These are phyloP conservation scores for Metellina segmentata DNA, from an alignment of 2,888 invertebrate genomes.

Conservation along the genomic window DNA sequence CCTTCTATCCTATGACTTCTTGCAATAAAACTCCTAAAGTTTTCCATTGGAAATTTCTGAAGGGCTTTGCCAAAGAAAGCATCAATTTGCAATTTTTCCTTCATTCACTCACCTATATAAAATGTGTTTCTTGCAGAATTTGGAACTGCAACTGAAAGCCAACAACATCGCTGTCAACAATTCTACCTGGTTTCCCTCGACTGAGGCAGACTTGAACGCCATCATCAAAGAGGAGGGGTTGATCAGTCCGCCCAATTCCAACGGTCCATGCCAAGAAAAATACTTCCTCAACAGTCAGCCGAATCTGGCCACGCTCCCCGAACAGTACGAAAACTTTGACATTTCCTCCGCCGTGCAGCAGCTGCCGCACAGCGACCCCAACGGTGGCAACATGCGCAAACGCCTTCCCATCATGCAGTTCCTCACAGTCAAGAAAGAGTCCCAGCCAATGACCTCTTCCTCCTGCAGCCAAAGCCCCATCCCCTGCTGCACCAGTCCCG, in stretches of 20 bases:
- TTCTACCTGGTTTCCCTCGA: conserved; percentile 65
- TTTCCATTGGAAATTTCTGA: too few relatives aligned
- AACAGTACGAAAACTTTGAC: conserved; percentile 11
- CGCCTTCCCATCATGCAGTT: conserved; percentile 66
- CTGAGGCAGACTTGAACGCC: conserved; percentile 53
- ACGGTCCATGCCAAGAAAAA: conserved; percentile 23
- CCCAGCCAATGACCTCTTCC: conserved; percentile 28
- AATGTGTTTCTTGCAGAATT: conserved; percentile 28
- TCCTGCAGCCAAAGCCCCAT: conserved; percentile 66
- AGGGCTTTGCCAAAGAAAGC: not conserved
- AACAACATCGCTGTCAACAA: conserved; percentile 51
- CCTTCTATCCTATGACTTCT: too few relatives aligned
- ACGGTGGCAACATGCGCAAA: conserved; percentile 8
- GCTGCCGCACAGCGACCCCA: conserved; percentile 36
- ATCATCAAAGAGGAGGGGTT: conserved; percentile 56
- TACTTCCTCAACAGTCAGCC: conserved; percentile 36
- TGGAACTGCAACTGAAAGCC: conserved; percentile 59
- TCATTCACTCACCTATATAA: too few relatives aligned
- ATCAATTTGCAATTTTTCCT: too few relatives aligned
- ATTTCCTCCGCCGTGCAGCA: not conserved
- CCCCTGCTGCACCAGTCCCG: conserved; percentile 37
- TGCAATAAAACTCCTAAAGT: too few relatives aligned
- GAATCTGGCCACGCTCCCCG: conserved; percentile 24
- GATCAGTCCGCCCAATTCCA: not conserved
- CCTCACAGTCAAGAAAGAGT: conserved; percentile 53